Evolutionary conservation across 2,888 invertebrate species (phyloP).

Genomic region (Hypomecis atomaria): DNA sequence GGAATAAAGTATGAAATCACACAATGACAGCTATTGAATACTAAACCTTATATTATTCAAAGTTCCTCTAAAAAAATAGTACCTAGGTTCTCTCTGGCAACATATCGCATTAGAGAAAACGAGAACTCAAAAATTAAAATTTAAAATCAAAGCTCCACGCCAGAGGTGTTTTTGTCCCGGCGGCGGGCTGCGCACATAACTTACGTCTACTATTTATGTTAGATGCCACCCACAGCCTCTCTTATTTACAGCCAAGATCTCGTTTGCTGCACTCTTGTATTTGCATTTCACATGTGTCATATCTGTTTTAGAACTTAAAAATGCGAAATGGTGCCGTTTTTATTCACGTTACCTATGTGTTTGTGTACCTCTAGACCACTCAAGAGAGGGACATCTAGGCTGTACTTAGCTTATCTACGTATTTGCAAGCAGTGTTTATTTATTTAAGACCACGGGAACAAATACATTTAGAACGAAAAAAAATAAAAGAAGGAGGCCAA

Average conservation of each 20-base stretch:
- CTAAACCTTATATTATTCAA: too few relatives aligned
- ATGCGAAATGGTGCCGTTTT: constrained; percentile 58
- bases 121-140: constrained; percentile 18
- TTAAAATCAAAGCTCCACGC: constrained; percentile 30
- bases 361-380: background rate
- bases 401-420: too few relatives aligned
- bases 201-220: constrained; percentile 44
- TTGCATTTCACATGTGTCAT: constrained; percentile 65
- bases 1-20: too few relatives aligned
- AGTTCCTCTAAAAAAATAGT: too few relatives aligned
- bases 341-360: constrained; percentile 14
- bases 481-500: too few relatives aligned
- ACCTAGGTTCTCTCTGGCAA: too few relatives aligned
- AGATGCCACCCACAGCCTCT: constrained; percentile 43
- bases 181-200: constrained; percentile 38
- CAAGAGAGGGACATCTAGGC: too few relatives aligned
- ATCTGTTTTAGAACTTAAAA: constrained; percentile 46
- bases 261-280: constrained; percentile 64
- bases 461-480: too few relatives aligned
- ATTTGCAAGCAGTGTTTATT: too few relatives aligned
- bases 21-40: too few relatives aligned
- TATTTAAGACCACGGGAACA: too few relatives aligned
- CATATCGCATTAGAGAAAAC: too few relatives aligned
- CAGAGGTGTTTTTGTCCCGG: constrained; percentile 41
- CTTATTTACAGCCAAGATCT: constrained; percentile 49